Evolutionary conservation across 1,140 invertebrate genomes (phyloP), one percentile per base, ranked within the genome.

Genomic region (Euwallacea similis): DNA sequence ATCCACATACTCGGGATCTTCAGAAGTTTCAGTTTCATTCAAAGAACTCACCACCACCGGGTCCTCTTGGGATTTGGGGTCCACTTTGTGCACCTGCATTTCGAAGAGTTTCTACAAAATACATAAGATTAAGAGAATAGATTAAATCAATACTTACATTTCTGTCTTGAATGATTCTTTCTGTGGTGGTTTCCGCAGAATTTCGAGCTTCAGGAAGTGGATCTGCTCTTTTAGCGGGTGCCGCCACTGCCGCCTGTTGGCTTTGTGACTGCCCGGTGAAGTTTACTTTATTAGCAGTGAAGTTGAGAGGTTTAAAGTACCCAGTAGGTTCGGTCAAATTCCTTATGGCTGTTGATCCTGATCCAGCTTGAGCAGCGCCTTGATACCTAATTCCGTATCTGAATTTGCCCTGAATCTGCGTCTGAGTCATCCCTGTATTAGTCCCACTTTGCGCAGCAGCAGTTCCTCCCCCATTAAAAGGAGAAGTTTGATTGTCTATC

Each of bases 341-440:
- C 61, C 62, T 55, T 11, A 70, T 41, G 15, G 61, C 83, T 78
- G 86, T 85, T 50, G 87, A 85, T 71, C 91, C 91, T 9, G 91
- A 90, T 10, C 90, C 90, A 42, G 92, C 88, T 80, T 94, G 92
- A 4, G 92, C 92, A 0, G 90, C 91, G 10, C 92, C 92, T 42
- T 86, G 90, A 74, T 93, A 94, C 10, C 87, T 89, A 16, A 93
- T 91, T 13, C 92, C 91, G 79, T 90, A 91, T 77, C 86, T 86
- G 75, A 88, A 92, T 11, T 90, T 88, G 42, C 92, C 91, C 78
- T 89, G 88, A 41, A 94, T 85, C 81, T 93, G 91, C 41, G 90
- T 89, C 79, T 93, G 91, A 46, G 91, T 91, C 79, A 92, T 90
- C 6, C 92, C 92, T 13, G 86, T 87, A 66, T 87, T 84, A 9